Evolutionary conservation across 1,140 invertebrate species (phyloP).

Genomic region (Macrobrachium nipponense): DNA sequence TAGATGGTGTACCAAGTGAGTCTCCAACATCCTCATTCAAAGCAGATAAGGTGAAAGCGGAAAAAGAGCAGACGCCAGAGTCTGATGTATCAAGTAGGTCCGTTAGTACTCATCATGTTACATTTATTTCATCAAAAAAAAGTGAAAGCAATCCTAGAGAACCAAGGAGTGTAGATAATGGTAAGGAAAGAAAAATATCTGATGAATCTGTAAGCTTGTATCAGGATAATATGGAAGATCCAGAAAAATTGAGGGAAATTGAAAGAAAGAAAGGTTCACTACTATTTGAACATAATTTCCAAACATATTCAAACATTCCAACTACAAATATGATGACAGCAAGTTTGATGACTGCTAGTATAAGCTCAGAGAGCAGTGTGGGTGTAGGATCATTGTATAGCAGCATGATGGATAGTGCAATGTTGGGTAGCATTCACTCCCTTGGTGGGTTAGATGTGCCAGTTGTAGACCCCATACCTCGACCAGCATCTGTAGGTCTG

Average conservation of each 20-base stretch:
- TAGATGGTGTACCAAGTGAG: slow-evolving; percentile 23
- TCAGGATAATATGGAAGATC: slow-evolving; percentile 44
- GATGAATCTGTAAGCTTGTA: slow-evolving; percentile 35
- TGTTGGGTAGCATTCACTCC: slow-evolving; percentile 59
- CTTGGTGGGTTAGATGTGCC: slow-evolving; percentile 28
- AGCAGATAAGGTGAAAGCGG: not conserved
- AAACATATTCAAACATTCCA: slow-evolving; percentile 61
- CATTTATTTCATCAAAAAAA: slow-evolving; percentile 9
- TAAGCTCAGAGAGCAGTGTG: slow-evolving; percentile 58
- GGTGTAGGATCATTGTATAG: slow-evolving; percentile 52
- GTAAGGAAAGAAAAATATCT: slow-evolving; percentile 39
- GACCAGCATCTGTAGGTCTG: slow-evolving; percentile 37
- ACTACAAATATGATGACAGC: slow-evolving; percentile 61
- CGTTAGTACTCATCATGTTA: not conserved
- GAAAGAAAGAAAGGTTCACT: slow-evolving; percentile 61
- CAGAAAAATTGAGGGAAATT: slow-evolving; percentile 51
- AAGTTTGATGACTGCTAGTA: slow-evolving; percentile 58
- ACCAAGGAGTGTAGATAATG: slow-evolving; percentile 7
- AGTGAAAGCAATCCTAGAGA: slow-evolving; percentile 11
- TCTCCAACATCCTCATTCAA: no score
- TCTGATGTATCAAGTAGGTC: not conserved
- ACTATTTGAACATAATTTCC: slow-evolving; percentile 59
- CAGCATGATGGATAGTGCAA: slow-evolving; percentile 57
- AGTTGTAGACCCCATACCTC: slow-evolving; percentile 45
- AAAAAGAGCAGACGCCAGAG: not conserved